A percentile compares a stretch with the other conserved stretches of the same genome.
These are phyloP conservation scores for Plumapathes pennacea DNA, from an alignment of 92 coral and sea anemone genomes.

Conservation along the genomic window DNA sequence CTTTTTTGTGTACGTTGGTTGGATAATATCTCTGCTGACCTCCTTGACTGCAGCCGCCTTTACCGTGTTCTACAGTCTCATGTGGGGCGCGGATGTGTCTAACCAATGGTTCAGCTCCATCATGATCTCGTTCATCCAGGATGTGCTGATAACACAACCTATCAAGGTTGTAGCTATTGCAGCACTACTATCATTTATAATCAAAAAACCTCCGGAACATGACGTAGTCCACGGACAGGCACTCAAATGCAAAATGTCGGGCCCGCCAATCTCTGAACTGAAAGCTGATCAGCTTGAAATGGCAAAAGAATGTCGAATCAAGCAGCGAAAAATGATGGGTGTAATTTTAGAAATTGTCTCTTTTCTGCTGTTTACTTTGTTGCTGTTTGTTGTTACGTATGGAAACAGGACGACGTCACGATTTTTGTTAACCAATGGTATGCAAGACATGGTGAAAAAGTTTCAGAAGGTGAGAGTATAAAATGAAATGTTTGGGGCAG, in stretches of 20 bases:
- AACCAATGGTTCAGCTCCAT: conserved; percentile 87
- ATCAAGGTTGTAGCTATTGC: conserved; percentile 79
- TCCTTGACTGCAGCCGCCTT: conserved; percentile 71
- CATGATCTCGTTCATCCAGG: conserved; percentile 87
- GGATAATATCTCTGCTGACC: conserved; percentile 69
- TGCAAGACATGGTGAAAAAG: conserved; percentile 35
- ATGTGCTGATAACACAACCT: conserved; percentile 79
- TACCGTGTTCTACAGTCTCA: conserved; percentile 82
- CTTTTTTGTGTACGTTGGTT: conserved; percentile 70
- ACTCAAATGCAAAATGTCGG: conserved; percentile 23
- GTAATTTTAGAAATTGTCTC: conserved; percentile 59
- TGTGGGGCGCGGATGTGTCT: conserved; percentile 88
- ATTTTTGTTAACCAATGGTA: conserved; percentile 50
- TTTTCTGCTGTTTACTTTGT: conserved; percentile 55
- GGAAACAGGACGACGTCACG: conserved; percentile 65
- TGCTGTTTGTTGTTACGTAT: conserved; percentile 73
- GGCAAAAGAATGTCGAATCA: conserved; percentile 54
- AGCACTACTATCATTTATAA: conserved; percentile 61
- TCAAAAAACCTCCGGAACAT: conserved; percentile 72
- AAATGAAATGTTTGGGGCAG: no score
- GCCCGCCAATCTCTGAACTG: conserved; percentile 28
- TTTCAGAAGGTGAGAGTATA: conserved; percentile 64
- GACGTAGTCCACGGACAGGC: conserved; percentile 67
- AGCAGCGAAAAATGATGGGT: conserved; percentile 69
- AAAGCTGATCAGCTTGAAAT: conserved; percentile 55